phyloP scores from a whole-genome alignment of 2,113 vertebrate genomes.

The Esox niger region DNA sequence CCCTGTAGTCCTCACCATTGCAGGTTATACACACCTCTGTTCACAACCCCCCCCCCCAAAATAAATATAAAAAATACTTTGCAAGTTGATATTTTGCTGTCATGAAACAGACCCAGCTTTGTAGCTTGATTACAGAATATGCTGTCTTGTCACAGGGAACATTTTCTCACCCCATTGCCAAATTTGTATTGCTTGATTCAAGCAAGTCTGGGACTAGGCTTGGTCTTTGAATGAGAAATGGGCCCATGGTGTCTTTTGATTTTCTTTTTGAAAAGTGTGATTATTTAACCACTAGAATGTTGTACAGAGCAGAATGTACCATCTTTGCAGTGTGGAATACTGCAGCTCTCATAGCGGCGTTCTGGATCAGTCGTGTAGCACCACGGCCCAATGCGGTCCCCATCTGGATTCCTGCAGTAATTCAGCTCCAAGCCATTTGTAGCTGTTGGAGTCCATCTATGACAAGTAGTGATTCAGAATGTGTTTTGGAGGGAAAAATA shows the following conservation, averaged over 20 bases:
- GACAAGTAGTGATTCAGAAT: not conserved
- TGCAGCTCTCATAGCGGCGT: constrained; percentile 84
- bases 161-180: too few species aligned
- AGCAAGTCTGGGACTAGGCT: too few species aligned
- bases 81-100: too few species aligned
- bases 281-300: not conserved
- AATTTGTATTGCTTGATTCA: too few species aligned
- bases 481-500: not conserved
- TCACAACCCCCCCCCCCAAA: constrained; percentile 11
- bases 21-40: constrained; percentile 87
- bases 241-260: not conserved
- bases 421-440: constrained; percentile 88
- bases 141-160: too few species aligned
- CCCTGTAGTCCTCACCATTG: constrained; percentile 92
- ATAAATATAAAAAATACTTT: too few species aligned
- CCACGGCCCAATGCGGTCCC: constrained; percentile 87
- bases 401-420: constrained; percentile 93
- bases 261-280: not conserved
- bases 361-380: constrained; percentile 86
- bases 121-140: too few species aligned
- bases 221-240: too few species aligned
- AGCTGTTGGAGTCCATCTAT: constrained; percentile 81
- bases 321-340: constrained; percentile 86
- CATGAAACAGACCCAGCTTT: too few species aligned
- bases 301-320: constrained; percentile 59